phyloP scores from a whole-genome alignment of 2,888 invertebrate species.

The Caenorhabditis sulstoni region DNA sequence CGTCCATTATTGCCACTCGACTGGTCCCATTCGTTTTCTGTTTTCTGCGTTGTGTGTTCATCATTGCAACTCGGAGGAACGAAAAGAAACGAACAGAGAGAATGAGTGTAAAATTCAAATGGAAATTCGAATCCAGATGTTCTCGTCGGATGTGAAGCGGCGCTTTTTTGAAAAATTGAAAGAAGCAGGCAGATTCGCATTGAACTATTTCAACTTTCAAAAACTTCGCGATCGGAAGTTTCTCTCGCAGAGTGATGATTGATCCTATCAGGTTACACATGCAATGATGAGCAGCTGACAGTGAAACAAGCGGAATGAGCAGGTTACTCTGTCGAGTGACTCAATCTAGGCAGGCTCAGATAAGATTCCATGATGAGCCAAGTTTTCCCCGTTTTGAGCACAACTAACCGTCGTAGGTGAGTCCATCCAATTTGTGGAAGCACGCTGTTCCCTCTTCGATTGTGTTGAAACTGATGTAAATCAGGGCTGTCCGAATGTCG shows the following conservation, averaged over 20 bases:
- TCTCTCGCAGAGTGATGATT: slow-evolving; percentile 8
- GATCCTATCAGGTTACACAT: slow-evolving; percentile 30
- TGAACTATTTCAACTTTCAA: neutral
- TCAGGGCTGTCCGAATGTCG: neutral
- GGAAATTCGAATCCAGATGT: slow-evolving; percentile 15
- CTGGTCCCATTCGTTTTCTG: slow-evolving; percentile 10
- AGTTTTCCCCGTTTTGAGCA: too few relatives aligned
- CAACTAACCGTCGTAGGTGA: slow-evolving; percentile 9
- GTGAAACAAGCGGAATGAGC: too few relatives aligned
- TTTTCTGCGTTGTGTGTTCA: neutral
- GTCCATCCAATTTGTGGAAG: slow-evolving; percentile 14
- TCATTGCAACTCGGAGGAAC: slow-evolving; percentile 1
- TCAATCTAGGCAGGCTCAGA: too few relatives aligned
- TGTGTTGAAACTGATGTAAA: slow-evolving; percentile 24
- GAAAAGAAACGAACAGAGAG: neutral
- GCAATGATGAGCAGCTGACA: neutral
- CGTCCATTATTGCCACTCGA: slow-evolving; percentile 23
- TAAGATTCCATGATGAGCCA: too few relatives aligned
- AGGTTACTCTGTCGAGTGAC: too few relatives aligned
- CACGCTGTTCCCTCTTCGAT: slow-evolving; percentile 4
- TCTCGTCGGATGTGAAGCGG: neutral
- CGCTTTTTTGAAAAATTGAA: too few relatives aligned
- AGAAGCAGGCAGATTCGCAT: too few relatives aligned
- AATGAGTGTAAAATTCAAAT: slow-evolving; percentile 15
- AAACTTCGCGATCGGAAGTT: neutral